phyloP scores from a whole-genome alignment of 2,888 invertebrate species.

The Dryadula phaetusa region DNA sequence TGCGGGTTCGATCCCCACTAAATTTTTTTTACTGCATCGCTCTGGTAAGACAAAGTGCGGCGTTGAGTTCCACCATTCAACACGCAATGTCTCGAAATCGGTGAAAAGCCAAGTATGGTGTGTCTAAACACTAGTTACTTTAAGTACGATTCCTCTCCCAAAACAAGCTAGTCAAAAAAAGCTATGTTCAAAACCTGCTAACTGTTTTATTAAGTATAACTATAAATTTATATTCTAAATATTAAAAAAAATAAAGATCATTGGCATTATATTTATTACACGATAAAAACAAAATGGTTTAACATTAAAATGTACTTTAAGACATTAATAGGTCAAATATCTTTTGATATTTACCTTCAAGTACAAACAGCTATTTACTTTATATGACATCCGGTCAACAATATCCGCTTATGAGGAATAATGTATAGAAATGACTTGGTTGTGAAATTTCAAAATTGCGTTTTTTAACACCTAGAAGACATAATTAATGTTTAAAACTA shows the following conservation, averaged over 20 bases:
- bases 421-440: constrained; percentile 6
- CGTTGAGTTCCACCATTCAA: too few relatives aligned
- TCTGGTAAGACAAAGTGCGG: too few relatives aligned
- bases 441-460: constrained; percentile 1
- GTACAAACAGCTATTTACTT: neutral
- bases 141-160: too few relatives aligned
- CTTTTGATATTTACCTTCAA: constrained; percentile 8
- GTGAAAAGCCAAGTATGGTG: too few relatives aligned
- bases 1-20: too few relatives aligned
- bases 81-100: too few relatives aligned
- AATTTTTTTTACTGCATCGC: too few relatives aligned
- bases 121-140: too few relatives aligned
- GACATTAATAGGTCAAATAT: constrained; percentile 7
- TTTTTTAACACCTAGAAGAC: constrained; percentile 10
- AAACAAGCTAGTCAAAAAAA: too few relatives aligned
- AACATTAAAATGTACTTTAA: neutral
- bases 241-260: neutral
- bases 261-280: neutral
- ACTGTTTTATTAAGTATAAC: too few relatives aligned
- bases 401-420: constrained; percentile 5
- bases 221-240: neutral
- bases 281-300: neutral
- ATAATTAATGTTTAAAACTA: neutral
- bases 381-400: constrained; percentile 21
- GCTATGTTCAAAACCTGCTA: too few relatives aligned